Evolutionary conservation across 2,113 vertebrate genomes (phyloP), one percentile per base, ranked within the genome.

Genomic region (Cercocebus atys): DNA sequence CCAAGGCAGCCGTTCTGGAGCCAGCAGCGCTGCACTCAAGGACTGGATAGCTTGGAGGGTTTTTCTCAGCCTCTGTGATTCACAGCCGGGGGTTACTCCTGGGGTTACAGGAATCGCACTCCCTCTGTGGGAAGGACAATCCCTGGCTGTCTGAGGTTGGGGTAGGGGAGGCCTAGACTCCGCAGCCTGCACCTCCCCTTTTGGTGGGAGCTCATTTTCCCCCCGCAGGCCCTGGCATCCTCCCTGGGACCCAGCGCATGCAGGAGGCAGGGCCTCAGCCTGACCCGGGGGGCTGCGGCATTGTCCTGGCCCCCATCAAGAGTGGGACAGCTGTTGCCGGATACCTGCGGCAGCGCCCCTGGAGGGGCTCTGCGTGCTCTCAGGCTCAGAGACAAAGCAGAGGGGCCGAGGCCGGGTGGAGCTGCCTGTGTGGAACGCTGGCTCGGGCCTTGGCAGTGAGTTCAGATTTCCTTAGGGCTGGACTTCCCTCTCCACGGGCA

Each of bases 331-430:
- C n/a, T 72, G 68, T 72, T 72, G 70, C 70, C 4, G 11, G 9
- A 38, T 2, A 10, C 18, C n/a, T 22, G 66, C 11, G 18, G 20
- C 18, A 61, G 18, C n/a, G 23, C 70, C 18, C 9, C 70, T 5
- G 70, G 20, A 40, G 70, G 70, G 70, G 70, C n/a, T 9, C 25
- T 27, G 59, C 11, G 10, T 12, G 59, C 59, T 5, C 10, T 27
- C 0, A 11, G 25, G 25, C 25, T 61, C 59, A 30, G 25, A 27
- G 59, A 61, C 59, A 61, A 61, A 5, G 25, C 59, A 30, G 25
- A 61, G 25, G 10, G 59, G 25, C 59, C 10, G 0, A 61, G 59
- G 25, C 59, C 4, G 0, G 1, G 25, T 5, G 25, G 4, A 61
- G 59, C 70, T 5, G 68, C 70, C 68, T 23, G 70, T 38, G n/a